phyloP scores from a whole-genome alignment of 2,888 invertebrate genomes.

The Microplitis deprimator region DNA sequence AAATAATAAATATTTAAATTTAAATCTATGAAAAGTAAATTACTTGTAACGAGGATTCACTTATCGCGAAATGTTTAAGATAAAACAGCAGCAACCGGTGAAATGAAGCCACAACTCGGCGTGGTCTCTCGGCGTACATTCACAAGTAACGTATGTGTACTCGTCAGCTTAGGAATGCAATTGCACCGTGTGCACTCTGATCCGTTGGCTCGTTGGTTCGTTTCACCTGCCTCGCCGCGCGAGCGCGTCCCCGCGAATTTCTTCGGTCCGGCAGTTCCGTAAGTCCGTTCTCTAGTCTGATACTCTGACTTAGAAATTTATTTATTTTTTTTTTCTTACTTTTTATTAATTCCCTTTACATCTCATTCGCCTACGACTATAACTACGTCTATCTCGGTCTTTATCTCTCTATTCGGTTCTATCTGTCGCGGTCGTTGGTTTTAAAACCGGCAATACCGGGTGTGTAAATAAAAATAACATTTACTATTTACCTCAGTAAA shows the following conservation, averaged over 20 bases:
- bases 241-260: constrained; percentile 45
- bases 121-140: constrained; percentile 16
- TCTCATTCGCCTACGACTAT: constrained; percentile 10
- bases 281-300: constrained; percentile 10
- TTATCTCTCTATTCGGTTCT: not conserved
- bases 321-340: constrained; percentile 19
- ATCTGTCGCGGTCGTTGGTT: not conserved
- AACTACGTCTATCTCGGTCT: not conserved
- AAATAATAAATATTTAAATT: not conserved
- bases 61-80: not conserved
- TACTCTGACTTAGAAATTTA: not conserved
- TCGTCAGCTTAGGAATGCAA: constrained; percentile 38
- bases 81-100: constrained; percentile 14
- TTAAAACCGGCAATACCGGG: not conserved
- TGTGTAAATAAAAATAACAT: constrained; percentile 3
- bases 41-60: not conserved
- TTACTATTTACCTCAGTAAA: not conserved
- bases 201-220: constrained; percentile 27
- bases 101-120: constrained; percentile 9
- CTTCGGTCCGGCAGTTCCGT: constrained; percentile 41
- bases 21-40: no score
- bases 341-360: constrained; percentile 7
- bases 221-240: constrained; percentile 33
- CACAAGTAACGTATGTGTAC: constrained; percentile 7
- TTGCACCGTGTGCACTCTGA: constrained; percentile 44